These are phyloP conservation scores for Nymphalis c-album DNA, from an alignment of 2,888 invertebrate species.

Conservation along the genomic window DNA sequence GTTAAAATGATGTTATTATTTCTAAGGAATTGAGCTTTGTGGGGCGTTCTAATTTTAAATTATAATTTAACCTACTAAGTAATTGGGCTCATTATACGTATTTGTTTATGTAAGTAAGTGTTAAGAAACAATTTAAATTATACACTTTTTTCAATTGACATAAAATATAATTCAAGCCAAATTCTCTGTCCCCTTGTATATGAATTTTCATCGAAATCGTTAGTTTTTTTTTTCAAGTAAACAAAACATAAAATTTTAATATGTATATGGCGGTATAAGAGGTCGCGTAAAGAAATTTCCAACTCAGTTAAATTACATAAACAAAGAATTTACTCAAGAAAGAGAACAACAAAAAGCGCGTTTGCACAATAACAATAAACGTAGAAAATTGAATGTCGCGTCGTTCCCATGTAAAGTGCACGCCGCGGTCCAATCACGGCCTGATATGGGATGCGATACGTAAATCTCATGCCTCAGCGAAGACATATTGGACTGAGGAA, in stretches of 20 bases:
- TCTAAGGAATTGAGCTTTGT: neutral
- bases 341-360: slow-evolving; percentile 10
- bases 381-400: slow-evolving; percentile 34
- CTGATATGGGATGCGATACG: slow-evolving; percentile 31
- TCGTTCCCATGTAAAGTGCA: slow-evolving; percentile 35
- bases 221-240: too few species aligned
- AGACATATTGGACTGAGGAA: slow-evolving; percentile 30
- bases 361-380: slow-evolving; percentile 27
- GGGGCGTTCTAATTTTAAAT: too few species aligned
- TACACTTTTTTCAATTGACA: too few species aligned
- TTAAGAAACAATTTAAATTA: too few species aligned
- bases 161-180: too few species aligned
- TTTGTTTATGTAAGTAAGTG: too few species aligned
- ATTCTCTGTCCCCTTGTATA: too few species aligned
- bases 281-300: neutral
- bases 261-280: neutral
- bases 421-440: slow-evolving; percentile 30
- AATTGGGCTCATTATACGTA: too few species aligned
- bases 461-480: slow-evolving; percentile 30
- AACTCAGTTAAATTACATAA: neutral
- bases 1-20: neutral
- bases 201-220: too few species aligned
- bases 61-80: too few species aligned
- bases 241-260: too few species aligned
- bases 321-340: neutral